Conservation (phyloP, 2,113 vertebrate species). For the Mastomys coucha region DNA sequence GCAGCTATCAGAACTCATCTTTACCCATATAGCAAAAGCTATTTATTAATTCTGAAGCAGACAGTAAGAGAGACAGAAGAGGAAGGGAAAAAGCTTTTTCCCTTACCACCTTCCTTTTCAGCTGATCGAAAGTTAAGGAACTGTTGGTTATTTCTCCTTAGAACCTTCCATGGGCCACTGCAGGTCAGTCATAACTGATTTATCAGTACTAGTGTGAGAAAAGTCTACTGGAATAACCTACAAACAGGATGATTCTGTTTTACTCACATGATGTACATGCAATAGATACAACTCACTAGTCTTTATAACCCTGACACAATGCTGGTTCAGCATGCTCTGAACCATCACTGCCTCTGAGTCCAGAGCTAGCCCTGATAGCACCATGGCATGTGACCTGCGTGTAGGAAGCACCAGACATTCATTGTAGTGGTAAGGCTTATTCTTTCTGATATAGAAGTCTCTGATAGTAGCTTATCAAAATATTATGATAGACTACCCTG, state of each 20-base stretch:
- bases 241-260: not conserved
- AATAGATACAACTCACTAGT: not conserved
- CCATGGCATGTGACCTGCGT: not conserved
- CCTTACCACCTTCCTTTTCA: not conserved
- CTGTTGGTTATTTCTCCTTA: not conserved
- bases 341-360: not conserved
- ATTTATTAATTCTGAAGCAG: slow-evolving; percentile 28
- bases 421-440: not conserved
- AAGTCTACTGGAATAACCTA: not conserved
- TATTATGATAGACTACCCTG: slow-evolving; percentile 6
- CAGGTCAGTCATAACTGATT: not conserved
- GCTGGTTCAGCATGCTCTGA: not conserved
- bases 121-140: not conserved
- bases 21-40: not conserved
- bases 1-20: not conserved
- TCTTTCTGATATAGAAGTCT: not conserved
- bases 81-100: not conserved
- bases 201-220: not conserved
- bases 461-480: slow-evolving; percentile 26
- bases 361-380: not conserved
- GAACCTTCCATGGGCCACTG: not conserved
- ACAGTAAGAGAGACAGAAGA: not conserved
- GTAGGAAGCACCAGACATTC: not conserved
- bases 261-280: not conserved
- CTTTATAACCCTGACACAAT: not conserved